Percentiles rank a stretch among this genome's conserved stretches.
Conservation (phyloP, 2,888 invertebrate species). For the Pterostichus madidus region DNA sequence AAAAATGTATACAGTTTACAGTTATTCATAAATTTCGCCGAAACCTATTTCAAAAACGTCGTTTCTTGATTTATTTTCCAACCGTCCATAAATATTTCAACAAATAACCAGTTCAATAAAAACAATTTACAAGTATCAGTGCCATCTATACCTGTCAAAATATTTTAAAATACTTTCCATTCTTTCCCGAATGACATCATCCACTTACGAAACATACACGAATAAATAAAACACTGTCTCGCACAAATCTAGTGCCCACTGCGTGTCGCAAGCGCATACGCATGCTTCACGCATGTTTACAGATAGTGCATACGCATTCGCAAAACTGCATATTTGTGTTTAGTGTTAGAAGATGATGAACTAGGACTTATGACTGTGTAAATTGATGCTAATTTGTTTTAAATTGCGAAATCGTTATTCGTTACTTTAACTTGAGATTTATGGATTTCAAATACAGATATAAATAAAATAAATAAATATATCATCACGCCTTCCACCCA, state of each 20-base stretch:
- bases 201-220: neutral
- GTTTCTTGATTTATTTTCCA: too few species aligned
- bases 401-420: conserved; percentile 23
- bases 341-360: conserved; percentile 20
- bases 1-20: too few species aligned
- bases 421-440: conserved; percentile 1
- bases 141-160: too few species aligned
- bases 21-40: too few species aligned
- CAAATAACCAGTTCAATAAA: too few species aligned
- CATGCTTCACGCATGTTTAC: conserved; percentile 30
- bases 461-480: too few species aligned
- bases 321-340: conserved; percentile 23
- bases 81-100: too few species aligned
- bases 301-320: conserved; percentile 12
- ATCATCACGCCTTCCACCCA: too few species aligned
- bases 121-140: too few species aligned
- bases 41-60: too few species aligned
- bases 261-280: neutral
- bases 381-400: conserved; percentile 46
- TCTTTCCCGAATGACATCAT: neutral
- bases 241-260: neutral
- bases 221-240: neutral
- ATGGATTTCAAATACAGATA: too few species aligned
- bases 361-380: conserved; percentile 19
- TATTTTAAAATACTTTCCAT: neutral